A percentile compares a stretch with the other conserved stretches of the same genome.
phyloP scores from a whole-genome alignment of 2,888 invertebrate species.

The Chymomyza amoena region DNA sequence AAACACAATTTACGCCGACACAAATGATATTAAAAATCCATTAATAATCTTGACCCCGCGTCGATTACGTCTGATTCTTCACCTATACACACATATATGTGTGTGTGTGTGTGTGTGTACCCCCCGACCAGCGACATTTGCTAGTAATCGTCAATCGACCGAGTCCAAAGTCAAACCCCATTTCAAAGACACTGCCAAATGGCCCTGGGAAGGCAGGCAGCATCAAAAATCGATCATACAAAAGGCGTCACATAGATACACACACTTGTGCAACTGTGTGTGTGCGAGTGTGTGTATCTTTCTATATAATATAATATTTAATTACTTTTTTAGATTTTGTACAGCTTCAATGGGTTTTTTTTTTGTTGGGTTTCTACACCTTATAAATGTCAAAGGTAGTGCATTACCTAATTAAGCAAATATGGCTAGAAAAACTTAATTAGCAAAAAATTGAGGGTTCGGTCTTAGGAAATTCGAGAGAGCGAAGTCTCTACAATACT shows the following conservation, averaged over 20 bases:
- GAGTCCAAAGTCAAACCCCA: background rate
- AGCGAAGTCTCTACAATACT: no score
- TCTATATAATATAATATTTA: background rate
- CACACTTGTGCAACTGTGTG: background rate
- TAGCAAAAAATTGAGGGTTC: no score
- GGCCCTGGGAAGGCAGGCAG: constrained; percentile 26
- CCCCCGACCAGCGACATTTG: background rate
- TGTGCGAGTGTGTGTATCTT: background rate
- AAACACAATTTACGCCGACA: constrained; percentile 68
- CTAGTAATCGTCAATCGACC: background rate
- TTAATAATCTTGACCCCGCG: constrained; percentile 60
- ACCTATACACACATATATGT: background rate
- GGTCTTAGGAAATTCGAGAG: no score
- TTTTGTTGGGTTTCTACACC: background rate
- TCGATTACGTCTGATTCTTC: constrained; percentile 47
- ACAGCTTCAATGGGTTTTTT: background rate
- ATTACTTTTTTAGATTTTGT: background rate
- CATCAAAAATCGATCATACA: background rate
- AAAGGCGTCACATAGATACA: constrained; percentile 3
- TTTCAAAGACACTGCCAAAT: constrained; percentile 1
- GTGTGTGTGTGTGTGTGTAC: background rate
- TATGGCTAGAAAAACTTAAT: background rate
- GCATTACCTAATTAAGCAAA: background rate
- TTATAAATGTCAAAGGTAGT: background rate
- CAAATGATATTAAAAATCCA: constrained; percentile 72